Conservation (phyloP, 2,888 invertebrate species). For the Celastrina argiolus region DNA sequence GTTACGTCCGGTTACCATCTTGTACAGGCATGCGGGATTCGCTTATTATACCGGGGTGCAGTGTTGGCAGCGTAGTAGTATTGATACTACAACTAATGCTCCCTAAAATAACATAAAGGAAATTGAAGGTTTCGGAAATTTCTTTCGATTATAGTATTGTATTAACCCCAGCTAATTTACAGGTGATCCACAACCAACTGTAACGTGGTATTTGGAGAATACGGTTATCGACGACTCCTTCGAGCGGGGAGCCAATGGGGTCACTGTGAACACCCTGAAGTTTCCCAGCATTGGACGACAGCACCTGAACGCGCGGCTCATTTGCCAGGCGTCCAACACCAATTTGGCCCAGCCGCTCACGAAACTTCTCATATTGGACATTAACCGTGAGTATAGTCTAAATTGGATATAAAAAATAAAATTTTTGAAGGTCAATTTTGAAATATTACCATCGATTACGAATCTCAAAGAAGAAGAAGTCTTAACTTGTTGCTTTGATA, state of each 20-base stretch:
- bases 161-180: constrained; percentile 25
- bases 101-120: too few species aligned
- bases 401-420: too few species aligned
- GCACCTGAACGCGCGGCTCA: constrained; percentile 88
- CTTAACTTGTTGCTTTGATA: too few species aligned
- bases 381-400: constrained; percentile 93
- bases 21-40: too few species aligned
- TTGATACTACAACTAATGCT: too few species aligned
- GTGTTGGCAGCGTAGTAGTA: too few species aligned
- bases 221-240: constrained; percentile 89
- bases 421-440: too few species aligned
- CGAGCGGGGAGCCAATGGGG: constrained; percentile 81
- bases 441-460: too few species aligned
- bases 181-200: constrained; percentile 87
- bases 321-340: constrained; percentile 93
- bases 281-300: constrained; percentile 89
- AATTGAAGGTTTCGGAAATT: too few species aligned
- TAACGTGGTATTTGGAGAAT: constrained; percentile 92
- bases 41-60: too few species aligned
- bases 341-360: constrained; percentile 87
- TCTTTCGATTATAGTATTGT: neutral
- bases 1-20: too few species aligned
- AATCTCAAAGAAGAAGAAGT: too few species aligned
- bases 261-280: constrained; percentile 86
- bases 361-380: constrained; percentile 86